Conservation (phyloP, 2,113 vertebrate genomes). For the Pandion haliaetus region DNA sequence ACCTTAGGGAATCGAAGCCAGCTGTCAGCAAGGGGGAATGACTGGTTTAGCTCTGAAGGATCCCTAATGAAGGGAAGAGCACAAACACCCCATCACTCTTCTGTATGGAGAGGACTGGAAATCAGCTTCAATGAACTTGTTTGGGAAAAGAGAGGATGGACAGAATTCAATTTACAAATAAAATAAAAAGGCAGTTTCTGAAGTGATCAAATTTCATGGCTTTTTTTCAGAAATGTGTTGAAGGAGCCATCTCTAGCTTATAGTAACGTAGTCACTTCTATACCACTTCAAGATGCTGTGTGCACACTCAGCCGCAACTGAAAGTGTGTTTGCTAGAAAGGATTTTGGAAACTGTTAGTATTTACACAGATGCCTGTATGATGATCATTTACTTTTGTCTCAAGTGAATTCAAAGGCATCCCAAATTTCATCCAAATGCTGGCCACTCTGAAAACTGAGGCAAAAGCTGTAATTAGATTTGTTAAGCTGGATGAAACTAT, state of each 20-base stretch:
- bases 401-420: background rate
- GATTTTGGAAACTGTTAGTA: background rate
- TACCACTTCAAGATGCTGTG: background rate
- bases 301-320: background rate
- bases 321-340: background rate
- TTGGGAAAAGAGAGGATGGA: background rate
- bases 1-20: constrained; percentile 42
- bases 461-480: background rate
- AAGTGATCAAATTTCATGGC: background rate
- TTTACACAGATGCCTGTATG: background rate
- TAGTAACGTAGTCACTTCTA: background rate
- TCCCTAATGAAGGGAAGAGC: background rate
- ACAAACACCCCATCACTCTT: background rate
- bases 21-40: constrained; percentile 21
- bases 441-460: background rate
- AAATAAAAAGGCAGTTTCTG: background rate
- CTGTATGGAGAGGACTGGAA: background rate
- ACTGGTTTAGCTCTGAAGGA: background rate
- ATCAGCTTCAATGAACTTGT: background rate
- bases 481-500: background rate
- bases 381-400: background rate
- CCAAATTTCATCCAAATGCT: background rate
- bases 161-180: background rate
- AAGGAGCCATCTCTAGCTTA: background rate
- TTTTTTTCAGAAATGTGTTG: background rate